Percentiles rank a stretch among this genome's conserved stretches.
Evolutionary conservation across 2,113 vertebrate genomes (phyloP).

Genomic region (Rissa tridactyla): DNA sequence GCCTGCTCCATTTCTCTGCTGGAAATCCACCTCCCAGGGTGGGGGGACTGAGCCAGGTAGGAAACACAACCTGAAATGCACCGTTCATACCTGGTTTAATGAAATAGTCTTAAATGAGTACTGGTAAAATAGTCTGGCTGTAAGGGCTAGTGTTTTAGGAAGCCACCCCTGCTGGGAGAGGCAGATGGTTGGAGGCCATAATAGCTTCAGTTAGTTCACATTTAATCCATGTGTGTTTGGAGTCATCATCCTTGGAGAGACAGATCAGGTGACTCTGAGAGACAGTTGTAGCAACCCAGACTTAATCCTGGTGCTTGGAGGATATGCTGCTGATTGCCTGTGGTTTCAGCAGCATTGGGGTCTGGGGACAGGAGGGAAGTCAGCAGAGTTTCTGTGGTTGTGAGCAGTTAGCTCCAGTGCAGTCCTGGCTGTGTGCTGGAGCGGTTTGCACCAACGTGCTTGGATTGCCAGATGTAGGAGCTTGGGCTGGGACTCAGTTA

Average conservation of each 20-base stretch:
- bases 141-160: not conserved
- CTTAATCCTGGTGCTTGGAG: not conserved
- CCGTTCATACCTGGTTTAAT: not conserved
- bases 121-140: not conserved
- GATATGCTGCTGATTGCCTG: not conserved
- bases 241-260: slow-evolving; percentile 43
- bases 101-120: not conserved
- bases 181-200: slow-evolving; percentile 58
- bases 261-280: slow-evolving; percentile 18
- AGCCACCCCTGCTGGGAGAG: slow-evolving; percentile 15
- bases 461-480: not conserved
- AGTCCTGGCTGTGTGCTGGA: not conserved
- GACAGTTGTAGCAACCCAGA: slow-evolving; percentile 25
- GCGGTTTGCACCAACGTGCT: not conserved
- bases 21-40: not conserved
- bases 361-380: not conserved
- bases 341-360: not conserved
- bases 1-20: not conserved
- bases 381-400: not conserved
- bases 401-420: not conserved
- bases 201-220: slow-evolving; percentile 28
- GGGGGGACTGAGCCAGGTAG: not conserved
- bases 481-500: not conserved
- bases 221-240: slow-evolving; percentile 55
- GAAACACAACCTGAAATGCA: not conserved